Conservation (phyloP, 1,140 invertebrate genomes). For the Coenobita brevimanus region DNA sequence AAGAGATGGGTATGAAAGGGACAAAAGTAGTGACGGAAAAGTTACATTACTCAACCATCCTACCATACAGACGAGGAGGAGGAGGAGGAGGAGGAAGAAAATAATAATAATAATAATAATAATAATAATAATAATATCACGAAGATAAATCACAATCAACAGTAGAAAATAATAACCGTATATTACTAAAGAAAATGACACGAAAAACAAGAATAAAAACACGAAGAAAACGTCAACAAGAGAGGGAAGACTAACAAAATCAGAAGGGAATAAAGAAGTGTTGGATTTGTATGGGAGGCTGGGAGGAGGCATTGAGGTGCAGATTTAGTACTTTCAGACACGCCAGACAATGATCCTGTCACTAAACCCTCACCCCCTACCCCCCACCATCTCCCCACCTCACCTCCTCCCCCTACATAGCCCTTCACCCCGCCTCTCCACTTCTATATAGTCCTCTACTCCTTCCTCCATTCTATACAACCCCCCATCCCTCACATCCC, state of each 20-base stretch:
- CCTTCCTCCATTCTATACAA: too few relatives aligned
- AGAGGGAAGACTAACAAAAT: neutral
- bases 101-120: neutral
- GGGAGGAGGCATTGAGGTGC: slow-evolving; percentile 36
- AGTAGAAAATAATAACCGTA: neutral
- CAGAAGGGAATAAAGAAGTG: neutral
- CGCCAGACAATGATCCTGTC: slow-evolving; percentile 18
- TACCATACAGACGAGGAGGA: neutral
- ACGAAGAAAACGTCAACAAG: neutral
- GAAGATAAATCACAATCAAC: neutral
- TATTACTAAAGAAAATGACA: neutral
- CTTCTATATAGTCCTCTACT: too few relatives aligned
- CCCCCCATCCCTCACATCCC: too few relatives aligned
- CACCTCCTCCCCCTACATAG: neutral
- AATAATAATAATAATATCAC: neutral
- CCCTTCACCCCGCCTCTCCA: too few relatives aligned
- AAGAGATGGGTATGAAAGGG: too few relatives aligned
- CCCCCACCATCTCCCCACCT: neutral
- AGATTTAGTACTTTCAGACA: slow-evolving; percentile 37
- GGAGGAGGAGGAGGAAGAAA: neutral
- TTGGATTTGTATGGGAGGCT: neutral
- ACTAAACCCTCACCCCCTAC: neutral
- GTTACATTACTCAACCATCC: too few relatives aligned
- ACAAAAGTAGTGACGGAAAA: too few relatives aligned
- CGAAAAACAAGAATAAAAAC: neutral